These are phyloP conservation scores for Epinotia nisella DNA, from an alignment of 2,888 invertebrate genomes.

Conservation along the genomic window DNA sequence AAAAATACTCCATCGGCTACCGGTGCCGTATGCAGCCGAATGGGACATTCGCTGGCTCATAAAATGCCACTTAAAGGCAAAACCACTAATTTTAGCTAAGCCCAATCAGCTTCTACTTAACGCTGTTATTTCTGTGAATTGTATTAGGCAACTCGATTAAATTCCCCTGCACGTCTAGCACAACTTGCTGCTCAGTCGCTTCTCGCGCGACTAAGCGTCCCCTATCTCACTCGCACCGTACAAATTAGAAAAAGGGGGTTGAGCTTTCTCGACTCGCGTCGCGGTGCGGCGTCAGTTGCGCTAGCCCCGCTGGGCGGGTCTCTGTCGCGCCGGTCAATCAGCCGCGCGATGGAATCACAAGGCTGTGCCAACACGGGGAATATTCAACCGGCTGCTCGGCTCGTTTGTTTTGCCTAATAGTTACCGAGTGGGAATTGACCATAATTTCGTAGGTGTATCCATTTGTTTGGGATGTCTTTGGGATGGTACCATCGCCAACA, in stretches of 20 bases:
- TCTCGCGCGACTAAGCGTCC: too few relatives aligned
- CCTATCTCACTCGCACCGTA: too few relatives aligned
- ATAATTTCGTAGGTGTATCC: background rate
- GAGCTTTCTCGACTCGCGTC: too few relatives aligned
- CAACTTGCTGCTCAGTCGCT: too few relatives aligned
- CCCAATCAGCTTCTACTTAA: slow-evolving; percentile 34
- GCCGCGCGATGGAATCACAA: slow-evolving; percentile 26
- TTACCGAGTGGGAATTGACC: slow-evolving; percentile 3
- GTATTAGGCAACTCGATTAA: slow-evolving; percentile 23
- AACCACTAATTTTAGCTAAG: slow-evolving; percentile 23
- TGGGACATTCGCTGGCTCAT: background rate
- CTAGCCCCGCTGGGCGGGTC: too few relatives aligned
- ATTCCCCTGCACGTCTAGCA: too few relatives aligned
- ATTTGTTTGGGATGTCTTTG: too few relatives aligned
- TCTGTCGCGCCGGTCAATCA: slow-evolving; percentile 33
- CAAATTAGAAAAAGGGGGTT: too few relatives aligned
- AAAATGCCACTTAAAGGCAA: slow-evolving; percentile 14
- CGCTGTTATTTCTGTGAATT: slow-evolving; percentile 35
- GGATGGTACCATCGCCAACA: too few relatives aligned
- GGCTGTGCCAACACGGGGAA: background rate
- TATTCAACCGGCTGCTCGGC: background rate
- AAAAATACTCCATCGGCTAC: too few relatives aligned
- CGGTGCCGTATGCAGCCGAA: too few relatives aligned
- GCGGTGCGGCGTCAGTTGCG: too few relatives aligned
- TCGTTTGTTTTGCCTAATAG: slow-evolving; percentile 12